Evolutionary conservation across 2,113 vertebrate species (phyloP), one percentile per base, ranked within the genome.

Genomic region (Emydura subglobosa): DNA sequence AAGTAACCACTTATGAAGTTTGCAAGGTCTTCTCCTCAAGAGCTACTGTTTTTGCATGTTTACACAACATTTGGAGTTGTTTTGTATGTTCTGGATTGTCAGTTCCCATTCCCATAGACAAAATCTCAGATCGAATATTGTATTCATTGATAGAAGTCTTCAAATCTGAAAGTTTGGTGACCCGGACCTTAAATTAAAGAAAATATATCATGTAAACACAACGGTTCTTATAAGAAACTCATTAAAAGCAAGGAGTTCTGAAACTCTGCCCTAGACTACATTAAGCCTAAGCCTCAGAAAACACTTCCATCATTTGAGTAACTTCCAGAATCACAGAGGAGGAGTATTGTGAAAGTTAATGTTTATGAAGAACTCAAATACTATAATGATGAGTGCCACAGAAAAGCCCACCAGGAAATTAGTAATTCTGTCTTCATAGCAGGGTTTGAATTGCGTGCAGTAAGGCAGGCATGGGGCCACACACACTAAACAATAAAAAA

Each of bases 141-240:
- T 99, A 99, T 61, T 99, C 99, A 5, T 98, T 98, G 88, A 99
- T 96, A 34, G 97, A 95, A 0, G 98, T 97, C 97, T 98, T 99
- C 90, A 99, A 89, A 4, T 96, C 96, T 5, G 98, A 61, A 39
- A 99, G 93, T 74, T 82, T 98, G 27, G 97, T 99, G 92, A 99
- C 85, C 3, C 97, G 97, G 7, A 99, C 98, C 99, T 99, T 29
- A 27, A 96, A 96, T 94, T 44, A 85, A 51, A 94, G 49, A 81
- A 54, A 44, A 85, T 2, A 78, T 31, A n/a, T 91, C 65, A 78
- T 14, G 17, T 4, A 92, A 90, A 55, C 19, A 34, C 3, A 34
- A 79, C 0, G 50, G 14, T 16, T 90, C 79, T 53, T 13, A 74
- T 72, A 87, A 22, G 5, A 5, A 31, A 53, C 1, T 31, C 29